Percentiles rank a stretch among this genome's conserved stretches.
phyloP scores from a whole-genome alignment of 2,113 vertebrate species.

The Narcine bancroftii region DNA sequence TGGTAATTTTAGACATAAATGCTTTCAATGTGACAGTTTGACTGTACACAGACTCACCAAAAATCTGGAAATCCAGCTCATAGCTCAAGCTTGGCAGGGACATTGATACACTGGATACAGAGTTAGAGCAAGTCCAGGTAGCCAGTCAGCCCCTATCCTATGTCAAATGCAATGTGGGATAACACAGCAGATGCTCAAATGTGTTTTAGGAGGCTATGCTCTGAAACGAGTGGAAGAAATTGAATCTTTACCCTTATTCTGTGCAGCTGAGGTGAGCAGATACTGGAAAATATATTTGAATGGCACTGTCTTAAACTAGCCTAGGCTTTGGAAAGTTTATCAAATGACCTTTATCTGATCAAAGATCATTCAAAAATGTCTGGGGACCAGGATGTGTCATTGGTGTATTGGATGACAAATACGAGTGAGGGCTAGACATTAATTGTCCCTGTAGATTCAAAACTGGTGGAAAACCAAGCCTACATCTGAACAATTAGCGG shows the following conservation, averaged over 20 bases:
- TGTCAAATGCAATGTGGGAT: slow-evolving; percentile 21
- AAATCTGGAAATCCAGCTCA: neutral
- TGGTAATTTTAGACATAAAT: slow-evolving; percentile 9
- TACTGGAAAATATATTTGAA: slow-evolving; percentile 3
- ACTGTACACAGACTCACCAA: neutral
- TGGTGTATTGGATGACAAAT: slow-evolving; percentile 34
- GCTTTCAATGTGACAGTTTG: neutral
- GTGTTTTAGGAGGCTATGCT: slow-evolving; percentile 14
- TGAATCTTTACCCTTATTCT: neutral
- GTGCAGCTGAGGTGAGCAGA: neutral
- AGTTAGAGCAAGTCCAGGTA: neutral
- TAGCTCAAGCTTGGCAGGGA: neutral
- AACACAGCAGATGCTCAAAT: neutral
- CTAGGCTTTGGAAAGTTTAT: neutral
- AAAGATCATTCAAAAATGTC: neutral
- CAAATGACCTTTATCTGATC: slow-evolving; percentile 17
- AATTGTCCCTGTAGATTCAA: neutral
- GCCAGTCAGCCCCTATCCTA: slow-evolving; percentile 16
- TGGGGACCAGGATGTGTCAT: neutral
- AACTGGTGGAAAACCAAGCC: neutral
- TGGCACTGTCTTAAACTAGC: neutral
- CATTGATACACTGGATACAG: slow-evolving; percentile 6
- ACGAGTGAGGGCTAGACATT: neutral
- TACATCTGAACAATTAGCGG: neutral
- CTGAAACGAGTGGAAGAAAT: neutral